Percentiles rank a stretch among this genome's conserved stretches.
Conservation (phyloP, 2,797 vertebrate genomes). For the Sebastiscus albofasciatus region DNA sequence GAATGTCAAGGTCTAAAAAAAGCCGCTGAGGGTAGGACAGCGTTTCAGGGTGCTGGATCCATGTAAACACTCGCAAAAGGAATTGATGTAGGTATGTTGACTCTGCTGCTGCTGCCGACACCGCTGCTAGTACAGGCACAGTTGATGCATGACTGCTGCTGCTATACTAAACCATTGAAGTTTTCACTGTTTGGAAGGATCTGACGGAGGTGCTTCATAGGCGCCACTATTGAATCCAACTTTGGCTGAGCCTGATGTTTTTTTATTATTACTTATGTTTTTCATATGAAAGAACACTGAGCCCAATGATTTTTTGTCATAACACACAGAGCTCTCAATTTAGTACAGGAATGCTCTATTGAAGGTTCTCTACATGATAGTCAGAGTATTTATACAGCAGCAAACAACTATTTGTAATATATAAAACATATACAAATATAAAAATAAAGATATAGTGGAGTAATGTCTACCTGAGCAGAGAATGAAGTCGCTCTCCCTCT, state of each 20-base stretch:
- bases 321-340: neutral
- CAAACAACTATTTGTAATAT: neutral
- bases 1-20: conserved; percentile 41
- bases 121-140: neutral
- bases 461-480: neutral
- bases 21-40: conserved; percentile 2
- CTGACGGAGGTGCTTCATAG: neutral
- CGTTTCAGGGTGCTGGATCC: conserved; percentile 3
- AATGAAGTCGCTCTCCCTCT: neutral
- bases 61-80: conserved; percentile 27
- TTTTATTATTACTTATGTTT: neutral
- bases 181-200: neutral
- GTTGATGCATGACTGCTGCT: conserved; percentile 2
- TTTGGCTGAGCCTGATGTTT: neutral
- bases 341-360: neutral
- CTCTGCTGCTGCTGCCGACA: neutral
- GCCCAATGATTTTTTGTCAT: neutral
- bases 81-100: conserved; percentile 22
- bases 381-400: neutral
- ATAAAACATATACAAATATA: neutral
- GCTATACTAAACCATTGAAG: neutral
- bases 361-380: neutral
- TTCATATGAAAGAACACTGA: neutral
- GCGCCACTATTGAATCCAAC: neutral
- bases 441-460: neutral